A percentile compares a stretch with the other conserved stretches of the same genome.
Evolutionary conservation across 2,113 vertebrate genomes (phyloP).

Genomic region (Boulengeromyrus knoepffleri): DNA sequence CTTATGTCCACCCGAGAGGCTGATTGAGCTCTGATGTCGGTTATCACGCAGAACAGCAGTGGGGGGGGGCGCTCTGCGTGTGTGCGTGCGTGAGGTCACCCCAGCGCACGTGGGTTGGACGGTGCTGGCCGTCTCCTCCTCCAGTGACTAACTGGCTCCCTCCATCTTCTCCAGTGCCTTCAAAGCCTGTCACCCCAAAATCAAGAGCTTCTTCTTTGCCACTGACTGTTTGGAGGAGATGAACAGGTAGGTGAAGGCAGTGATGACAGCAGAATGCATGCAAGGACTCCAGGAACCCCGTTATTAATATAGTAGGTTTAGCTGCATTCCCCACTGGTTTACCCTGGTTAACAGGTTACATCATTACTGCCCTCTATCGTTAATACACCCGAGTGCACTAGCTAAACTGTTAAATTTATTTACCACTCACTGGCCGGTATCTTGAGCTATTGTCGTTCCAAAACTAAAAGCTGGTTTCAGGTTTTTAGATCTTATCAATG

Average conservation of each 20-base stretch:
- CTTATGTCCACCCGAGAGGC: neutral
- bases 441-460: neutral
- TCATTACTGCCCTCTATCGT: neutral
- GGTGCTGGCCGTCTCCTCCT: neutral
- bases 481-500: neutral
- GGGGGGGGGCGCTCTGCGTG: neutral
- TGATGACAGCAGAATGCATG: neutral
- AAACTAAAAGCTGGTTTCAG: neutral
- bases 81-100: neutral
- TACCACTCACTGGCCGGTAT: neutral
- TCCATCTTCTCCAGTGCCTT: conserved; percentile 66
- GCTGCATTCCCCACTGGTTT: neutral
- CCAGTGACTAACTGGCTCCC: neutral
- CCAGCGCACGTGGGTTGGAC: neutral
- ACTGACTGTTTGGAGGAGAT: conserved; percentile 87
- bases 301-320: neutral
- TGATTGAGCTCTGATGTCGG: neutral
- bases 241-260: conserved; percentile 71
- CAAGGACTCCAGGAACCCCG: neutral
- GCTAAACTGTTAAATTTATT: neutral
- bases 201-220: conserved; percentile 89
- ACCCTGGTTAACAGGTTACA: neutral
- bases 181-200: conserved; percentile 86
- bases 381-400: neutral
- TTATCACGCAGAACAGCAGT: neutral